Conservation (phyloP, 2,113 vertebrate species). For the Cichladusa arquata region DNA sequence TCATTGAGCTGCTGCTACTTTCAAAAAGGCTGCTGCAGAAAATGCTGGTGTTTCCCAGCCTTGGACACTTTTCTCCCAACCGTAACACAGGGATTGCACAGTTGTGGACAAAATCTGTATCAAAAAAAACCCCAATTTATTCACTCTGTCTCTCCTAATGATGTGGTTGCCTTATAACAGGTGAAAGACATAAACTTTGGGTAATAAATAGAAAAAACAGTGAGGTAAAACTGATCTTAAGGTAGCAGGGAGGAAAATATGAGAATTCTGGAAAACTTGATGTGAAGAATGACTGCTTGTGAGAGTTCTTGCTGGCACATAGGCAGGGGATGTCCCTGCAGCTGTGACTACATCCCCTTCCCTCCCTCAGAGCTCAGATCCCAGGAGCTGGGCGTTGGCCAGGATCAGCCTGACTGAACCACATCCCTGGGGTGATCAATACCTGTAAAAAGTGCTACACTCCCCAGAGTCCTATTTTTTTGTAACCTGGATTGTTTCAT, state of each 20-base stretch:
- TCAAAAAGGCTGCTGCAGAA: conserved; percentile 17
- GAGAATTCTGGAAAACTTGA: not conserved
- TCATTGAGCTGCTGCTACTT: conserved; percentile 26
- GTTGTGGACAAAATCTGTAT: not conserved
- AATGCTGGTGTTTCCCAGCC: conserved; percentile 20
- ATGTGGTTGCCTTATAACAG: not conserved
- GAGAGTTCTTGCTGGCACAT: not conserved
- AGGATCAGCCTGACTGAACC: not conserved
- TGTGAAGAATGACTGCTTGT: not conserved
- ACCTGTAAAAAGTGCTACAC: not conserved
- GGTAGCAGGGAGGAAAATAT: not conserved
- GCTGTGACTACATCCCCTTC: not conserved
- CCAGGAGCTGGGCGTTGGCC: not conserved
- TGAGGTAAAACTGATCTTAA: not conserved
- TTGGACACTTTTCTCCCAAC: not conserved
- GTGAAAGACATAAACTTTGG: not conserved
- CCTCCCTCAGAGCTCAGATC: fast-evolving
- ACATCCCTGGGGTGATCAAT: not conserved
- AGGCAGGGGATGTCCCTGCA: not conserved
- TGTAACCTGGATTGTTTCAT: not conserved
- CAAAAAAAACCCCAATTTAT: not conserved
- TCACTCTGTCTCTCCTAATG: not conserved
- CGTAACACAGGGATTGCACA: not conserved
- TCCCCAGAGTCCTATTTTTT: fast-evolving
- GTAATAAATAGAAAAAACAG: not conserved